A percentile compares a stretch with the other conserved stretches of the same genome.
These are phyloP conservation scores for Acrocyrtus sp. DNA, from an alignment of 2,888 invertebrate species.

Conservation along the genomic window DNA sequence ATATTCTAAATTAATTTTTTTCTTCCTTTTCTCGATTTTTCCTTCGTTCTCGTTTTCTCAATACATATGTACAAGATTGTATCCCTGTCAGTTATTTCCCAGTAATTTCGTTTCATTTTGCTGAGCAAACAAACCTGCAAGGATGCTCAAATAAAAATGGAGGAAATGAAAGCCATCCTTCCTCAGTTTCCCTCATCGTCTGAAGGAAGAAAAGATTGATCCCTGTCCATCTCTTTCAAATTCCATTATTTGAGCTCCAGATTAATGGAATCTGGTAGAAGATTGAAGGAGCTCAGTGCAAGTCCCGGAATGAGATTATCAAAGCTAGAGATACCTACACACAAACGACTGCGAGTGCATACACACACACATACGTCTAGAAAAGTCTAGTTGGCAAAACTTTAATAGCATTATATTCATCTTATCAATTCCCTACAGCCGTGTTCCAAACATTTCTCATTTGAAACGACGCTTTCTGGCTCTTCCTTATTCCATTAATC, in stretches of 20 bases:
- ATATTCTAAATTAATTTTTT: conserved; percentile 6
- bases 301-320: conserved; percentile 34
- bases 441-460: conserved; percentile 6
- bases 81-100: not conserved
- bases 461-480: not conserved
- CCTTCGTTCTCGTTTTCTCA: not conserved
- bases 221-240: conserved; percentile 41
- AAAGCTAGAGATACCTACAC: conserved; percentile 2
- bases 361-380: not conserved
- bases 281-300: conserved; percentile 25
- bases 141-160: conserved; percentile 20
- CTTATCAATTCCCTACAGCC: conserved; percentile 40
- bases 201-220: conserved; percentile 31
- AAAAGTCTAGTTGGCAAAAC: conserved; percentile 22
- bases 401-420: conserved; percentile 32
- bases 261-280: conserved; percentile 35
- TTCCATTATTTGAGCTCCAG: conserved; percentile 47
- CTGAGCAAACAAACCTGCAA: conserved; percentile 16
- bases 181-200: not conserved
- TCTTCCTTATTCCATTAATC: conserved; percentile 9
- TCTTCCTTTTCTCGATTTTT: not conserved
- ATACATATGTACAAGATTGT: not conserved
- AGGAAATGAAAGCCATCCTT: conserved; percentile 3
- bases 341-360: conserved; percentile 1
- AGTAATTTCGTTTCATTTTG: conserved; percentile 10